Evolutionary conservation across 2,113 vertebrate genomes (phyloP).

Genomic region (Tenrec ecaudatus): DNA sequence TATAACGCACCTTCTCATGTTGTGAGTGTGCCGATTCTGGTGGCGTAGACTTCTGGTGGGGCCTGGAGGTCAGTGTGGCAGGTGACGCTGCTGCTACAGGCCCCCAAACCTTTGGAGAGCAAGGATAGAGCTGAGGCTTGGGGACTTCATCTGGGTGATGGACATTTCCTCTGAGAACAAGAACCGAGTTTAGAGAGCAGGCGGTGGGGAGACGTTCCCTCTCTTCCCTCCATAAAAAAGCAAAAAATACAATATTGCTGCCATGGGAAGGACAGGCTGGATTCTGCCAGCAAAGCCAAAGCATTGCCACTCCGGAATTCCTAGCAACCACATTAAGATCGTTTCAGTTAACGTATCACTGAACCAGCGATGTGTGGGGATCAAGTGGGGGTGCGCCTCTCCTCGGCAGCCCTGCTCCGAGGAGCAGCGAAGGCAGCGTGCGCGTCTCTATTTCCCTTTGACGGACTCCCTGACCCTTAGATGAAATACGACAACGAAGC

Average conservation of each 20-base stretch:
- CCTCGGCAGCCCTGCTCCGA: background rate
- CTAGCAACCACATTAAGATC: too few relatives aligned
- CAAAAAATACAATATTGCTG: background rate
- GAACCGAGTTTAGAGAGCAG: background rate
- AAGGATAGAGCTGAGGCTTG: background rate
- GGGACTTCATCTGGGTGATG: background rate
- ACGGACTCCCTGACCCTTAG: background rate
- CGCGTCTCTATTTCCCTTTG: background rate
- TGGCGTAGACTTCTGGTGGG: background rate
- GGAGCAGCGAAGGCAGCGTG: background rate
- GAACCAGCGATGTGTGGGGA: background rate
- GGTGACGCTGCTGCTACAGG: background rate
- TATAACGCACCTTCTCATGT: background rate
- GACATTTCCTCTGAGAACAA: background rate
- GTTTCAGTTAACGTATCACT: background rate
- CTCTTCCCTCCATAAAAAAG: background rate
- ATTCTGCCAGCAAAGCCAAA: background rate
- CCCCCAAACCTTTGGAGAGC: background rate
- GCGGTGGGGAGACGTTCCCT: background rate
- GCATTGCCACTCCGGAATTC: background rate
- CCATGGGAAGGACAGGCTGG: background rate
- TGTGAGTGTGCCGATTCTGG: background rate
- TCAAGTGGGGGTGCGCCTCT: background rate
- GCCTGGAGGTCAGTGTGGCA: background rate
- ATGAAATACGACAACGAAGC: conserved; percentile 14